phyloP scores from a whole-genome alignment of 2,797 vertebrate species.

The Takifugu rubripes region DNA sequence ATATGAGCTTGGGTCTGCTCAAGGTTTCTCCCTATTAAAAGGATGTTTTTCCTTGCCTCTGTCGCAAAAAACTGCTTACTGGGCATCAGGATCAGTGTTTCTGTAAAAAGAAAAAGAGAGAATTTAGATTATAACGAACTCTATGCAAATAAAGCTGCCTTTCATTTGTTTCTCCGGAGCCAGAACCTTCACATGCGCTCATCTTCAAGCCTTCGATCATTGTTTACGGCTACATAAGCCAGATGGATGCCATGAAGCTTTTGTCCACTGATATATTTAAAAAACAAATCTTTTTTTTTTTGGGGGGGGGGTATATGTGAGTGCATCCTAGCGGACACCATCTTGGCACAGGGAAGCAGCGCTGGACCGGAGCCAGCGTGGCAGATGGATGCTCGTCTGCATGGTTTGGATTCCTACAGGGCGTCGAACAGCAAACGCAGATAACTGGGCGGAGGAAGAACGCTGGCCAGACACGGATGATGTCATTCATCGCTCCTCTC shows the following conservation, averaged over 20 bases:
- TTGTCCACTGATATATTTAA: not conserved
- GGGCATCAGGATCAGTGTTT: too few species aligned
- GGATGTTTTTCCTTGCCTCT: too few species aligned
- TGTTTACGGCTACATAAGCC: too few species aligned
- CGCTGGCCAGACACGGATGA: slow-evolving; percentile 18
- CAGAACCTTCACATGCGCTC: too few species aligned
- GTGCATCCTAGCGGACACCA: slow-evolving; percentile 40
- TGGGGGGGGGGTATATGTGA: slow-evolving; percentile 8
- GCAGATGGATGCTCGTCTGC: slow-evolving; percentile 74
- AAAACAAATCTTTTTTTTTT: not conserved
- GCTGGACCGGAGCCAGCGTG: slow-evolving; percentile 70
- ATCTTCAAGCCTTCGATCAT: too few species aligned
- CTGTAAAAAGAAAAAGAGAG: too few species aligned
- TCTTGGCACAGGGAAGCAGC: slow-evolving; percentile 61
- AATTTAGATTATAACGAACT: too few species aligned
- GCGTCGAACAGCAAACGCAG: slow-evolving; percentile 59
- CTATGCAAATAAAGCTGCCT: too few species aligned
- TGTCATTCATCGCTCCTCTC: slow-evolving; percentile 32
- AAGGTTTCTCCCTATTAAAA: too few species aligned
- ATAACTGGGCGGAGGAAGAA: slow-evolving; percentile 51
- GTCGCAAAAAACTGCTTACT: too few species aligned
- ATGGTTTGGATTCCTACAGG: slow-evolving; percentile 62
- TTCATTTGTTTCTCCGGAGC: too few species aligned
- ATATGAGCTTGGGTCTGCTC: too few species aligned
- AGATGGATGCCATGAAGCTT: not conserved